Conservation (phyloP, 2,113 vertebrate genomes). For the Chelonoidis abingdonii region DNA sequence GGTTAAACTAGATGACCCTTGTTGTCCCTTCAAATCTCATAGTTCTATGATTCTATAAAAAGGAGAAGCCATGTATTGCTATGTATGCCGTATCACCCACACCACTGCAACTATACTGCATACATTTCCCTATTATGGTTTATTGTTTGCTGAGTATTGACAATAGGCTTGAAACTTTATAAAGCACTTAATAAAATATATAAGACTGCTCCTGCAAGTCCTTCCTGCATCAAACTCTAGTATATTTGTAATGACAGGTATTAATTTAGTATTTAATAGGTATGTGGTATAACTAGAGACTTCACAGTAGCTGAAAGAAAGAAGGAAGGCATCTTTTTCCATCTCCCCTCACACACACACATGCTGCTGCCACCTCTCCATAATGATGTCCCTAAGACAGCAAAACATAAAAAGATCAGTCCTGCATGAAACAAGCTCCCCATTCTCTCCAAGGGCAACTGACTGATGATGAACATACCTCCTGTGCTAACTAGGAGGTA, state of each 20-base stretch:
- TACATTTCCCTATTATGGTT: not conserved
- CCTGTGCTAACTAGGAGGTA: not conserved
- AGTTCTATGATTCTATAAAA: not conserved
- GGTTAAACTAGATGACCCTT: not conserved
- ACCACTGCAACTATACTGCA: not conserved
- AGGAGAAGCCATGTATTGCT: not conserved
- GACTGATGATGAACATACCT: not conserved
- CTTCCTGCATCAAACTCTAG: not conserved
- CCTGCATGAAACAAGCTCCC: not conserved
- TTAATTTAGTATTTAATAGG: not conserved
- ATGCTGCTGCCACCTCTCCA: not conserved
- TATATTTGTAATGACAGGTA: not conserved
- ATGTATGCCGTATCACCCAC: not conserved
- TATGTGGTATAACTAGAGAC: not conserved
- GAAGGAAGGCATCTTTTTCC: not conserved
- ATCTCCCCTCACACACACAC: not conserved
- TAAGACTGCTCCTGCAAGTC: too few species aligned
- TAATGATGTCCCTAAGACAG: not conserved
- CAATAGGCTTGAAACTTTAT: not conserved
- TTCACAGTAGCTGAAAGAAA: not conserved
- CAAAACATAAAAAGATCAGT: not conserved
- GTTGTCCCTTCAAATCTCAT: not conserved
- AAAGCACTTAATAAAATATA: not conserved
- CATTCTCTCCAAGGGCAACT: not conserved
- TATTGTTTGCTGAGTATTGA: not conserved